phyloP scores from a whole-genome alignment of 2,888 invertebrate genomes.

The Cephus nigrinus region DNA sequence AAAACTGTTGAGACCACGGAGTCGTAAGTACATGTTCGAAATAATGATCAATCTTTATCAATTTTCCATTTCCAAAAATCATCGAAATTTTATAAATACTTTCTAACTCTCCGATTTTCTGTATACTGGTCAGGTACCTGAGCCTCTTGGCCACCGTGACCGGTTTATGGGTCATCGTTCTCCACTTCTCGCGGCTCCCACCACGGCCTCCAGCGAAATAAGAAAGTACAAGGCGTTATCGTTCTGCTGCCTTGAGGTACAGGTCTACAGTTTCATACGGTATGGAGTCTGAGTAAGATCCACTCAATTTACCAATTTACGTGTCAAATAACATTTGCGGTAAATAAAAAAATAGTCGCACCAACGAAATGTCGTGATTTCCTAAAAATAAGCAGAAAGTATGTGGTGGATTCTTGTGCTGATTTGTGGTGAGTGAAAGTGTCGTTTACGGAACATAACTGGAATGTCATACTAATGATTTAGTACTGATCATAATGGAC shows the following conservation, averaged over 20 bases:
- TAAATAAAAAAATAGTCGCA: neutral
- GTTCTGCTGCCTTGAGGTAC: conserved; percentile 27
- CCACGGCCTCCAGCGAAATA: conserved; percentile 38
- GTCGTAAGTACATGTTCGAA: neutral
- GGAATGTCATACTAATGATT: neutral
- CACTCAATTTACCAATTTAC: neutral
- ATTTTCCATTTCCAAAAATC: neutral
- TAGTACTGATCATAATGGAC: neutral
- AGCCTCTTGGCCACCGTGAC: neutral
- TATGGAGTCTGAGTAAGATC: conserved; percentile 25
- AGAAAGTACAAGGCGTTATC: conserved; percentile 50
- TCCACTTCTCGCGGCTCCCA: conserved; percentile 29
- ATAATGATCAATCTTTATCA: neutral
- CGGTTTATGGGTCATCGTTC: conserved; percentile 15
- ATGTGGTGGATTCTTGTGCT: conserved; percentile 51
- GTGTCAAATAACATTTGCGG: neutral
- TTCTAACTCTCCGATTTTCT: neutral
- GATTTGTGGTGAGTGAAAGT: conserved; percentile 40
- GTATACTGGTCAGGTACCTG: neutral
- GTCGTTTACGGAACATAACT: neutral
- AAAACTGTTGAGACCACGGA: neutral
- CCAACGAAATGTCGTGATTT: neutral
- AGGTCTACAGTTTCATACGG: conserved; percentile 32
- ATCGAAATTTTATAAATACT: neutral
- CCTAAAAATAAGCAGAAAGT: conserved; percentile 1